phyloP scores from a whole-genome alignment of 1,140 invertebrate species.

The Panagrolaimus sp. region DNA sequence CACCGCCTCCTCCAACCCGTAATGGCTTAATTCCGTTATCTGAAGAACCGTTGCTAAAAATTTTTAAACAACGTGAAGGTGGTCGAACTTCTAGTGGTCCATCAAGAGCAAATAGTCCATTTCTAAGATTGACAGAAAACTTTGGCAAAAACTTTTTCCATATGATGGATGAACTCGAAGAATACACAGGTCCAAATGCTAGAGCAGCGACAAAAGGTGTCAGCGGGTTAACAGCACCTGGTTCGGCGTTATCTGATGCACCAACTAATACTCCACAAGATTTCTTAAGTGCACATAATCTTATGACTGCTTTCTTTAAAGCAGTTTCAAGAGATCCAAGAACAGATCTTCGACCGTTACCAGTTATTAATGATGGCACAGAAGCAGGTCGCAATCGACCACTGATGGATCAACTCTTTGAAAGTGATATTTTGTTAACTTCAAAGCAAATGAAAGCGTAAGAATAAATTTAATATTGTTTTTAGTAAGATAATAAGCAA shows the following conservation, averaged over 20 bases:
- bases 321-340: neutral
- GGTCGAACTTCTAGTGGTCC: neutral
- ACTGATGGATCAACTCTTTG: conserved; percentile 46
- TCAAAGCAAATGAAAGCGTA: conserved; percentile 43
- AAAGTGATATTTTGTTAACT: conserved; percentile 40
- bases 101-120: neutral
- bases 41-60: neutral
- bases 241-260: neutral
- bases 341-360: neutral
- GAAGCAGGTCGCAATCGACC: conserved; percentile 33
- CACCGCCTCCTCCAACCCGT: neutral
- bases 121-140: conserved; percentile 1
- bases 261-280: neutral
- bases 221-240: neutral
- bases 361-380: neutral
- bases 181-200: neutral
- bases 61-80: neutral
- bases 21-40: neutral
- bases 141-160: conserved; percentile 2
- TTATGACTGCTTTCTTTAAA: conserved; percentile 8
- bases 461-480: neutral
- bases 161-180: conserved; percentile 4
- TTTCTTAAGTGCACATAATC: neutral
- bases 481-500: neutral
- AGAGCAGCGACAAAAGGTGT: neutral